Percentiles rank a stretch among this genome's conserved stretches.
Evolutionary conservation across 2,113 vertebrate genomes (phyloP).

Genomic region (Oreamnos americanus): DNA sequence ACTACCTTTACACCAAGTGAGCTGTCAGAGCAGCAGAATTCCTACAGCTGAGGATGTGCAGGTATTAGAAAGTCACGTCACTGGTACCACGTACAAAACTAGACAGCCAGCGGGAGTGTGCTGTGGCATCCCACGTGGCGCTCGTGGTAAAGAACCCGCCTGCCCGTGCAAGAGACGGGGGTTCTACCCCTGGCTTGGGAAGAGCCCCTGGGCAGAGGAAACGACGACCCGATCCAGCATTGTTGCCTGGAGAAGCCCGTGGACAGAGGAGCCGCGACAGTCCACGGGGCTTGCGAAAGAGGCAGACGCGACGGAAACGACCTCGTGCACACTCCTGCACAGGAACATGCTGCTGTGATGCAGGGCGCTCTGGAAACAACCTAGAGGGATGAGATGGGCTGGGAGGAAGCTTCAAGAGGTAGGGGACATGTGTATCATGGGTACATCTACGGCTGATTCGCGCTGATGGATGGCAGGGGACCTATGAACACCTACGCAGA

Average conservation of each 20-base stretch:
- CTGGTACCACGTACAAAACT: fast-evolving
- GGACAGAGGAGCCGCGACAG: fast-evolving
- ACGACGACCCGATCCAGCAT: fast-evolving
- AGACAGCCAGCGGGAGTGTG: not conserved
- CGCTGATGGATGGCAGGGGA: not conserved
- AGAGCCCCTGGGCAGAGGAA: not conserved
- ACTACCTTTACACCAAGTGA: fast-evolving
- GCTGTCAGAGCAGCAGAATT: fast-evolving
- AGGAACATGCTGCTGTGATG: not conserved
- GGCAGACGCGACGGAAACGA: fast-evolving
- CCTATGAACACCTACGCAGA: not conserved
- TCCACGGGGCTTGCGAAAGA: fast-evolving
- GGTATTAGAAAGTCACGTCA: fast-evolving
- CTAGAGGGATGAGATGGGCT: not conserved
- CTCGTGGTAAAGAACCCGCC: not conserved
- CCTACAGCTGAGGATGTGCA: fast-evolving
- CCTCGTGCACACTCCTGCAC: fast-evolving
- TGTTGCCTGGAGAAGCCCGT: not conserved
- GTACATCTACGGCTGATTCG: not conserved
- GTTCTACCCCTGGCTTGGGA: not conserved
- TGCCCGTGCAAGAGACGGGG: not conserved
- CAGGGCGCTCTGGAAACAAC: not conserved
- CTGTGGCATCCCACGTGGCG: not conserved
- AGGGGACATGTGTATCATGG: not conserved
- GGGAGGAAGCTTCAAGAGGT: not conserved